Evolutionary conservation across 2,797 vertebrate genomes (phyloP).

Genomic region (Pangasius djambal): DNA sequence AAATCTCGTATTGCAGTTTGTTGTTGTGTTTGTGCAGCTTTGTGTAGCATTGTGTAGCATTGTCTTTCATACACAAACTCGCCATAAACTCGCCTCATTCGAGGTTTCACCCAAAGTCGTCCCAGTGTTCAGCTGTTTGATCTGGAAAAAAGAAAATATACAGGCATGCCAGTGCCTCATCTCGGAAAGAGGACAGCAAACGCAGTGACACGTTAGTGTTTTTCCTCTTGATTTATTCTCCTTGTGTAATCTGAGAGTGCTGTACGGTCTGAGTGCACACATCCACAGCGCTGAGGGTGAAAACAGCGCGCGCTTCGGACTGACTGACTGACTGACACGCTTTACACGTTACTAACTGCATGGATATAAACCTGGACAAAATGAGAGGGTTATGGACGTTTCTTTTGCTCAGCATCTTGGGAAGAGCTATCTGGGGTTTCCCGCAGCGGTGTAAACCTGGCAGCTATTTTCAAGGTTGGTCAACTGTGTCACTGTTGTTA

Average conservation of each 20-base stretch:
- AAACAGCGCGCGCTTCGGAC: constrained; percentile 26
- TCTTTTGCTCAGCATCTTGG: constrained; percentile 67
- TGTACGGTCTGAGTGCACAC: constrained; percentile 50
- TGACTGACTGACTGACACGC: too few species aligned
- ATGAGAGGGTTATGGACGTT: constrained; percentile 54
- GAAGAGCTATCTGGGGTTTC: constrained; percentile 57
- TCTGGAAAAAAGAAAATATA: background rate
- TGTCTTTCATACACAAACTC: background rate
- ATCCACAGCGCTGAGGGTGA: constrained; percentile 42
- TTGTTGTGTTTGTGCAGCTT: background rate
- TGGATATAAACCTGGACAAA: constrained; percentile 26
- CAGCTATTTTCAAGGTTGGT: constrained; percentile 79
- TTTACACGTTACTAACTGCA: background rate
- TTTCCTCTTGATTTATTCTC: constrained; percentile 17
- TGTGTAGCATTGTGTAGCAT: background rate
- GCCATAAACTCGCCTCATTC: background rate
- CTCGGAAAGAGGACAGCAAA: constrained; percentile 13
- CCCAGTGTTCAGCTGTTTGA: background rate
- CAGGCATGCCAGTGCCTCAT: background rate
- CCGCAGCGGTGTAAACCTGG: constrained; percentile 72
- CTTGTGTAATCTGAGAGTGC: constrained; percentile 56
- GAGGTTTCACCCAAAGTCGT: background rate
- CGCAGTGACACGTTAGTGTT: constrained; percentile 1
- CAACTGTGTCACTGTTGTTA: background rate
- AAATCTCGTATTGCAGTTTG: background rate